Base-by-base conservation (phyloP, 2,888 invertebrate species). In the Eupithecia pulchellata region DNA sequence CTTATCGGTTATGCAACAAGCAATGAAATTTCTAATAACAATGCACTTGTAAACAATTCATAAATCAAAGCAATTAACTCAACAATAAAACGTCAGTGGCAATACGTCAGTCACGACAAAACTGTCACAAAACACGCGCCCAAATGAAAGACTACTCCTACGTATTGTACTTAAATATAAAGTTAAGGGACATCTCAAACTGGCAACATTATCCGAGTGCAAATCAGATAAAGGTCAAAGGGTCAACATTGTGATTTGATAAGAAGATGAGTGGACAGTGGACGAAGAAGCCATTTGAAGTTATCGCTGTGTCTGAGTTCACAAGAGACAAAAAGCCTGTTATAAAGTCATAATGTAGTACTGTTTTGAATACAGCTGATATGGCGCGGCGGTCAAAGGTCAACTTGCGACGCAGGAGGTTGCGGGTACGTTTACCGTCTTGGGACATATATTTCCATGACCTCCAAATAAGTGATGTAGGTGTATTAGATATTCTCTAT, bases 181-280 rank as follows among this genome's bases (percentile, higher is more conserved):
- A 32, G 17, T 17, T 34, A 64, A 72, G 42, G 79, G 86, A 68
- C 87, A 87, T 80, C 67, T 65, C 76, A 77, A 64, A 72, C 61
- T 87, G 86, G 89, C 77, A 27, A 60, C 71, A 58, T 72, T 85
- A 89, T 88, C 88, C 75, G 73, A 85, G 83, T 86, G 88, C 89
- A 88, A 89, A 91, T 91, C 91, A 90, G 88, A 88, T 87, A 89
- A 80, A 89, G 92, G 89, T 89, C 85, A 82, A 75, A 77, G 83
- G 89, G 90, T 91, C 89, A 87, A 77, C 75, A 82, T 83, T 80
- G 79, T 78, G 82, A 84, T 80, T 77, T 70, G 87, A 86, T 88
- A 89, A 29, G 52, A 64, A 88, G 79, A 82, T 84, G 80, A 84
- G 86, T 87, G 87, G 88, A 89, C 90, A 90, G 86, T 82, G 84